These are phyloP conservation scores for Forbesichthys agassizii DNA, from an alignment of 2,113 vertebrate genomes.

Conservation along the genomic window DNA sequence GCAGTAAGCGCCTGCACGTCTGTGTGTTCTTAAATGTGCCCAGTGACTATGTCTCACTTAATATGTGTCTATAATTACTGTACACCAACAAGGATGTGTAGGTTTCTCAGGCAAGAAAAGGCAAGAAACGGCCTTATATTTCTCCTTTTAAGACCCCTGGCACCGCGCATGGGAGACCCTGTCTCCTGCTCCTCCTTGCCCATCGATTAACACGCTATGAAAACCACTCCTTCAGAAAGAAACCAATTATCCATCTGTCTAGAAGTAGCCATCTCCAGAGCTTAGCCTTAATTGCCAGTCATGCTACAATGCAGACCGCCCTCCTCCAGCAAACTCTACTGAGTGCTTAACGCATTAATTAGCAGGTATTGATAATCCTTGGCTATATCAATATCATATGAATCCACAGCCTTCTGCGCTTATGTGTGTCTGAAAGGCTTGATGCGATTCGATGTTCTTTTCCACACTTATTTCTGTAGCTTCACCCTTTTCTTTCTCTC, in stretches of 20 bases:
- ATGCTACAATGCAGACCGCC: constrained; percentile 48
- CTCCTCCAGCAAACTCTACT: constrained; percentile 44
- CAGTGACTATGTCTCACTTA: not conserved
- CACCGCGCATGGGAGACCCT: constrained; percentile 29
- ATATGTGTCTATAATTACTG: not conserved
- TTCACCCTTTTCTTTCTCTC: constrained; percentile 3
- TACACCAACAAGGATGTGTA: constrained; percentile 2
- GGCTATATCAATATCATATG: constrained; percentile 67
- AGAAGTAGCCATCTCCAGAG: constrained; percentile 59
- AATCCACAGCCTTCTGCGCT: constrained; percentile 40
- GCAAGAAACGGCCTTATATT: constrained; percentile 4
- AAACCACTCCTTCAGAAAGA: constrained; percentile 57
- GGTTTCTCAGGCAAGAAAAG: constrained; percentile 4
- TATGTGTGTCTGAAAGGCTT: constrained; percentile 16
- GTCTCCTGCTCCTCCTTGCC: constrained; percentile 21
- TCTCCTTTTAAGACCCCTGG: constrained; percentile 24
- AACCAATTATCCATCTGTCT: constrained; percentile 57
- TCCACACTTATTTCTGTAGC: not conserved
- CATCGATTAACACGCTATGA: constrained; percentile 62
- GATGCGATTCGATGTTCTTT: not conserved
- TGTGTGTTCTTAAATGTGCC: not conserved
- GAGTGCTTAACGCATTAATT: constrained; percentile 66
- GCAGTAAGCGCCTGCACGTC: not conserved
- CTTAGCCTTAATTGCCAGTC: constrained; percentile 70
- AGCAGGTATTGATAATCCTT: constrained; percentile 62